These are phyloP conservation scores for Zophobas morio DNA, from an alignment of 1,140 invertebrate genomes.

Conservation along the genomic window DNA sequence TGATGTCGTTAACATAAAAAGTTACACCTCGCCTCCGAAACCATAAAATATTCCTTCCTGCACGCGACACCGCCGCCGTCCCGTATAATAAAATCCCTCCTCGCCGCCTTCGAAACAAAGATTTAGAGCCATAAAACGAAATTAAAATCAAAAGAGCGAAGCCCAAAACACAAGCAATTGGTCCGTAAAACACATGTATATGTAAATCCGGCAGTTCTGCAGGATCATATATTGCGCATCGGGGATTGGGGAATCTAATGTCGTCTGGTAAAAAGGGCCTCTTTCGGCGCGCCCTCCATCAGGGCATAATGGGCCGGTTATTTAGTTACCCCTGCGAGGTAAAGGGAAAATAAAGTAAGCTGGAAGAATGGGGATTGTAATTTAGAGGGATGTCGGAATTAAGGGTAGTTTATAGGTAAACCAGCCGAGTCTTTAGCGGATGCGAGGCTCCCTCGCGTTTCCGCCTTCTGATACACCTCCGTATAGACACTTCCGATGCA, in stretches of 20 bases:
- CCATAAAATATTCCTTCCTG: too few species aligned
- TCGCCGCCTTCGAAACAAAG: slow-evolving; percentile 19
- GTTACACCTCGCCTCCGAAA: too few species aligned
- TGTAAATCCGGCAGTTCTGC: slow-evolving; percentile 64
- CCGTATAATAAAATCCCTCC: too few species aligned
- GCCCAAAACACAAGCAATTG: slow-evolving; percentile 63
- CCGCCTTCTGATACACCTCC: slow-evolving; percentile 43
- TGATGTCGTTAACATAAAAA: too few species aligned
- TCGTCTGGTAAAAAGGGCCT: slow-evolving; percentile 53
- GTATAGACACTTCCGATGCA: slow-evolving; percentile 56
- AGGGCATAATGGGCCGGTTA: slow-evolving; percentile 68
- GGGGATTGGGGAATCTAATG: slow-evolving; percentile 51
- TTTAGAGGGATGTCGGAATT: slow-evolving; percentile 70
- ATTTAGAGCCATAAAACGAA: slow-evolving; percentile 62
- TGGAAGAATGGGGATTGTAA: slow-evolving; percentile 69
- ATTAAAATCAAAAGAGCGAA: slow-evolving; percentile 62
- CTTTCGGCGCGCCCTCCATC: slow-evolving; percentile 60
- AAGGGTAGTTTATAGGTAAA: slow-evolving; percentile 70
- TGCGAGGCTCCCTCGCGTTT: slow-evolving; percentile 52
- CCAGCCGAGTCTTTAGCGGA: slow-evolving; percentile 67
- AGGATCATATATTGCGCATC: slow-evolving; percentile 64
- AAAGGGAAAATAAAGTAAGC: slow-evolving; percentile 68
- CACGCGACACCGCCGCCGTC: too few species aligned
- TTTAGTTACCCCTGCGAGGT: slow-evolving; percentile 67
- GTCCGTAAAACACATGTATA: slow-evolving; percentile 67